Evolutionary conservation across 2,888 invertebrate genomes (phyloP), one percentile per base, ranked within the genome.

Genomic region (Tetrapedia diversipes): DNA sequence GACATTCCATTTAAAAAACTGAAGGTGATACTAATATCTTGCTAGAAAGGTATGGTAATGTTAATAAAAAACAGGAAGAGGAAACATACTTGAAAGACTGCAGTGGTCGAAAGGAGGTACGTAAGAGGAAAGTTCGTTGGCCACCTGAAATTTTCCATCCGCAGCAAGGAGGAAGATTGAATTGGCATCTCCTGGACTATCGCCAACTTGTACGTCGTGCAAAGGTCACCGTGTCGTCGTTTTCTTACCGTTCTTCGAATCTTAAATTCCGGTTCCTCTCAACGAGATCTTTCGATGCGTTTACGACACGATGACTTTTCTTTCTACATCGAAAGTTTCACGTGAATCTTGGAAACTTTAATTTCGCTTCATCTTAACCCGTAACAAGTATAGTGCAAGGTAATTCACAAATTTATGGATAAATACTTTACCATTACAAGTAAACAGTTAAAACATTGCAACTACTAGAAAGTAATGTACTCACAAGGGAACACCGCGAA

Each of bases 181-280:
- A 90, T 89, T 88, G 87, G 86, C 85, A 86, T 88, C 83, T 83
- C 79, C 86, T 89, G 89, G 89, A 85, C 79, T 77, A 65, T 81
- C 82, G 89, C 89, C 89, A 90, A 84, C 79, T 83, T 81, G 81
- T 81, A 81, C 79, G 72, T 82, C 85, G 80, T 67, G 66, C 27
- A n/a, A 34, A 14, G 43, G 56, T 69, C 63, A 47, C 59, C 71
- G 71, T 69, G 68, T 81, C 72, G 69, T 75, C 69, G 72, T 78
- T 67, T 64, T 77, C 77, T 78, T 78, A 75, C 51, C 81, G 76
- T 81, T 87, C 86, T 71, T 72, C 80, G 86, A 88, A 87, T 87
- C 85, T 86, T 79, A 86, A 88, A 85, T 86, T 84, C 84, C 72
- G 79, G 77, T 79, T 73, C 77, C 79, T 54, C 60, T 39, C 61